phyloP scores from a whole-genome alignment of 2,797 vertebrate species.

The Microctenopoma steveboyesi region DNA sequence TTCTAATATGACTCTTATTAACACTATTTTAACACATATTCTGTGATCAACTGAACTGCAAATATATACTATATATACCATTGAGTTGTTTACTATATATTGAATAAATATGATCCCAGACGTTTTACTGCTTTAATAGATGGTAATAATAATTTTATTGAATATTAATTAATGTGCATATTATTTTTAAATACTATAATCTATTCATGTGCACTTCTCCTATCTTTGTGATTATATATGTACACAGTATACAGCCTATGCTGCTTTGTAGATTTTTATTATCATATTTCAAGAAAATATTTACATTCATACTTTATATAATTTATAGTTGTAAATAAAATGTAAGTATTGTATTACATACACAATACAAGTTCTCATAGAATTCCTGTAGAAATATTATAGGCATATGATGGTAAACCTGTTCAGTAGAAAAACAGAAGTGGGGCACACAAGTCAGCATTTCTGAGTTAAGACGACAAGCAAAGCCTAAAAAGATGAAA shows the following conservation, averaged over 20 bases:
- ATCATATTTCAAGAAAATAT: background rate
- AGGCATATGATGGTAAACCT: conserved; percentile 34
- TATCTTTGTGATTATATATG: background rate
- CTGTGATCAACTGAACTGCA: background rate
- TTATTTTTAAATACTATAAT: conserved; percentile 3
- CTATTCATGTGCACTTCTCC: background rate
- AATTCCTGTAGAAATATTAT: background rate
- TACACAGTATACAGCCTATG: background rate
- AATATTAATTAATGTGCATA: background rate
- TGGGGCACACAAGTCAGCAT: conserved; percentile 61
- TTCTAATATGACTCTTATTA: background rate
- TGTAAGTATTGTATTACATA: background rate
- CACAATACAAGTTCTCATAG: background rate
- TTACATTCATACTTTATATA: background rate
- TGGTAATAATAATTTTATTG: background rate
- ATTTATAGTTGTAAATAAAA: background rate
- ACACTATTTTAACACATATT: background rate
- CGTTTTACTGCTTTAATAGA: background rate
- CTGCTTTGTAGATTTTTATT: background rate
- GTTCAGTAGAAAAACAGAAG: conserved; percentile 43
- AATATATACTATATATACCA: background rate
- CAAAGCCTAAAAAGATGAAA: conserved; percentile 67
- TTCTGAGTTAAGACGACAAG: conserved; percentile 56
- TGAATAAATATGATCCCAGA: background rate
- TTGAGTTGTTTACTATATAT: background rate